Evolutionary conservation across 2,797 vertebrate genomes (phyloP).

Genomic region (Anomalospiza imberbis): DNA sequence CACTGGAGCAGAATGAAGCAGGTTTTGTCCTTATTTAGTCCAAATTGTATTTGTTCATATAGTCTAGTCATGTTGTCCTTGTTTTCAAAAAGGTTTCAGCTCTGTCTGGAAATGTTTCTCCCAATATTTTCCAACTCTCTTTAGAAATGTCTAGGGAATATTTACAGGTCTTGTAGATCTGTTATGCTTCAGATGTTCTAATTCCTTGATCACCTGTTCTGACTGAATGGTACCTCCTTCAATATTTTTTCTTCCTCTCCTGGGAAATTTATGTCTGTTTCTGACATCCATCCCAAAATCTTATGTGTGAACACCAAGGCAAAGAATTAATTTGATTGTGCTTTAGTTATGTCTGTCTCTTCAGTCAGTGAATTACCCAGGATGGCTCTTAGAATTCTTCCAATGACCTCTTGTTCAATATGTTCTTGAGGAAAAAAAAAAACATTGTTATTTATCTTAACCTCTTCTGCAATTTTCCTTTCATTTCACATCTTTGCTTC

Average conservation of each 20-base stretch:
- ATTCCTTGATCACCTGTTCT: slow-evolving; percentile 68
- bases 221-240: slow-evolving; percentile 22
- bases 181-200: slow-evolving; percentile 53
- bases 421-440: slow-evolving; percentile 21
- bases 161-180: slow-evolving; percentile 25
- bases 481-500: slow-evolving; percentile 39
- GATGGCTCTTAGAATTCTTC: slow-evolving; percentile 61
- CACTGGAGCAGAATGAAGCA: background rate
- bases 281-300: slow-evolving; percentile 62
- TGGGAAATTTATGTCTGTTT: slow-evolving; percentile 69
- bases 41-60: slow-evolving; percentile 17
- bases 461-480: slow-evolving; percentile 47
- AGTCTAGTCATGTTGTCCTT: slow-evolving; percentile 5
- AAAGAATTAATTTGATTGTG: slow-evolving; percentile 70
- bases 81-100: slow-evolving; percentile 18
- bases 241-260: slow-evolving; percentile 43
- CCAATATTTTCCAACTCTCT: slow-evolving; percentile 6
- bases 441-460: slow-evolving; percentile 62
- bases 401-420: slow-evolving; percentile 58
- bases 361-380: slow-evolving; percentile 66
- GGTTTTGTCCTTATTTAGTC: slow-evolving; percentile 20
- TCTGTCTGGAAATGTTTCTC: slow-evolving; percentile 32
- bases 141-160: slow-evolving; percentile 20
- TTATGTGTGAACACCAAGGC: slow-evolving; percentile 55
- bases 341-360: slow-evolving; percentile 66